These are phyloP conservation scores for Macrotus californicus DNA, from an alignment of 2,113 vertebrate species.

Conservation along the genomic window DNA sequence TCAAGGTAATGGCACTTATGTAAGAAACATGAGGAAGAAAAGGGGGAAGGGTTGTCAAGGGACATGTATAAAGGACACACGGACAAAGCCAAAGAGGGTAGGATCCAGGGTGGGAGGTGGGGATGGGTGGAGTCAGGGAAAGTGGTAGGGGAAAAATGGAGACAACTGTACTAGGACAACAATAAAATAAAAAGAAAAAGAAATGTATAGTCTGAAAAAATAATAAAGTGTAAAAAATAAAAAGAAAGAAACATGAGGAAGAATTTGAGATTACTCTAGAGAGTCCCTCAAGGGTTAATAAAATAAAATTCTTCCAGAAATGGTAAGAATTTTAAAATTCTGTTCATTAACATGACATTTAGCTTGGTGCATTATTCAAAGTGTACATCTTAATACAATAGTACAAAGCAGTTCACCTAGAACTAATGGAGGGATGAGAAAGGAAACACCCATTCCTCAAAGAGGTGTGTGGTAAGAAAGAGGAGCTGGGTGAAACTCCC, in stretches of 20 bases:
- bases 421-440: neutral
- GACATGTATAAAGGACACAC: too few relatives aligned
- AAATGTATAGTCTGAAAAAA: neutral
- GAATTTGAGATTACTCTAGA: neutral
- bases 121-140: too few relatives aligned
- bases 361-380: neutral
- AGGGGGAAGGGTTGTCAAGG: too few relatives aligned
- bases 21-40: neutral
- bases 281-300: neutral
- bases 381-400: neutral
- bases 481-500: neutral
- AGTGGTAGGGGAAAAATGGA: too few relatives aligned
- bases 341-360: constrained; percentile 10
- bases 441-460: neutral
- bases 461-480: neutral
- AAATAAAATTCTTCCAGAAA: constrained; percentile 31
- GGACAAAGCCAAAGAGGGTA: too few relatives aligned
- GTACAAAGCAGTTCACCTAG: neutral
- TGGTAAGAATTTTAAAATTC: neutral
- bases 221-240: too few relatives aligned
- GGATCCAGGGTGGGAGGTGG: too few relatives aligned
- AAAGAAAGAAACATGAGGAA: neutral
- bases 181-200: neutral
- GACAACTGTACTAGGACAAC: too few relatives aligned
- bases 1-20: neutral